Conservation (phyloP, 2,888 invertebrate genomes). For the Calliphora vomitoria region DNA sequence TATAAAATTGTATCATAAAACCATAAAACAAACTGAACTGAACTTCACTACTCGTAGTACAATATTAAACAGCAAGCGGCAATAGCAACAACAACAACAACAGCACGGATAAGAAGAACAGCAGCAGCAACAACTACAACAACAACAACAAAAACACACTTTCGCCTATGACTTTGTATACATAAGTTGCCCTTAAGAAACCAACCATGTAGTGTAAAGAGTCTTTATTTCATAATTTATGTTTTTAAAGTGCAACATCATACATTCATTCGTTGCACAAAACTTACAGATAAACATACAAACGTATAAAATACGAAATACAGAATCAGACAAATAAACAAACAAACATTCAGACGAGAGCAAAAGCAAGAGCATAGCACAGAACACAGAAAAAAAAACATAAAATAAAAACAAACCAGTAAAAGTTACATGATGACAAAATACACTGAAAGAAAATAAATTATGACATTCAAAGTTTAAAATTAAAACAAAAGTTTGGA, state of each 20-base stretch:
- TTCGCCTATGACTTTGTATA: conserved; percentile 74
- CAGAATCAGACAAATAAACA: conserved; percentile 27
- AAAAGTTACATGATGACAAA: conserved; percentile 48
- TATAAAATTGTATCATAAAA: conserved; percentile 72
- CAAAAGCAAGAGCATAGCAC: conserved; percentile 48
- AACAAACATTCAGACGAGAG: conserved; percentile 43
- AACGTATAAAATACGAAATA: neutral
- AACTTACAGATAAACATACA: conserved; percentile 4
- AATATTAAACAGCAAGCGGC: neutral
- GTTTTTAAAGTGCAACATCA: conserved; percentile 73
- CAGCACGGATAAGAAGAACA: neutral
- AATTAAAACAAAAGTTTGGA: neutral
- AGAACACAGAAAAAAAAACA: conserved; percentile 7
- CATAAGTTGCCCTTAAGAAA: conserved; percentile 74
- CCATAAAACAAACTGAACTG: conserved; percentile 71
- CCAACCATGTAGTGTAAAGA: conserved; percentile 73
- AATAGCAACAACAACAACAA: conserved; percentile 27
- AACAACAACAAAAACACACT: conserved; percentile 67
- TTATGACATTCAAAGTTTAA: neutral
- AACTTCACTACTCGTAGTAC: conserved; percentile 42
- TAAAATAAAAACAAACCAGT: conserved; percentile 44
- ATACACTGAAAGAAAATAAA: conserved; percentile 41
- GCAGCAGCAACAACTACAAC: conserved; percentile 37
- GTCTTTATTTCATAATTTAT: conserved; percentile 75
- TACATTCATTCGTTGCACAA: conserved; percentile 33